These are phyloP conservation scores for Drosophila truncata DNA, from an alignment of 1,140 invertebrate genomes.

Conservation along the genomic window DNA sequence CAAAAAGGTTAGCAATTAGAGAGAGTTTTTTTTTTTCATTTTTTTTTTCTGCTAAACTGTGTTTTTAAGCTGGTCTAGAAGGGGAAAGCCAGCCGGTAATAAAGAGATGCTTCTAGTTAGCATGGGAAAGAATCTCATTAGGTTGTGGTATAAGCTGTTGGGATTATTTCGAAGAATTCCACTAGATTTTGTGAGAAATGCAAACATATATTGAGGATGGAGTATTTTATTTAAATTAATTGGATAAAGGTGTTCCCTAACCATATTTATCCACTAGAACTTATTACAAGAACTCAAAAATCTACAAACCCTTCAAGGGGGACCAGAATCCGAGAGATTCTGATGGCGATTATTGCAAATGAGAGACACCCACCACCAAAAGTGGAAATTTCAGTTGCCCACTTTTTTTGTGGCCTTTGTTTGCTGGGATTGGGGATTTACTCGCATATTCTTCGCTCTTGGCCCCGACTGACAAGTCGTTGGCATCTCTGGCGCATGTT, in stretches of 20 bases:
- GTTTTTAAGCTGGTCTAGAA: slow-evolving; percentile 13
- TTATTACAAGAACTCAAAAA: background rate
- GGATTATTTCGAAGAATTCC: slow-evolving; percentile 10
- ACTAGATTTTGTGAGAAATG: background rate
- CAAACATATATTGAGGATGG: background rate
- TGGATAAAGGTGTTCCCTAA: no score
- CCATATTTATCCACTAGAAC: background rate
- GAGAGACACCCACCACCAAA: slow-evolving; percentile 59
- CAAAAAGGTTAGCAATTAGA: slow-evolving; percentile 48
- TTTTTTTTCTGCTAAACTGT: slow-evolving; percentile 5
- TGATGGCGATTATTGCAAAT: slow-evolving; percentile 1
- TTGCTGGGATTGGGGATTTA: slow-evolving; percentile 44
- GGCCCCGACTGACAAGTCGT: slow-evolving; percentile 52
- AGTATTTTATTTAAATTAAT: no score
- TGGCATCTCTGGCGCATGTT: slow-evolving; percentile 79
- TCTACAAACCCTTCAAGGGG: background rate
- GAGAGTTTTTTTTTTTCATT: slow-evolving; percentile 16
- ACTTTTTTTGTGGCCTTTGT: slow-evolving; percentile 27
- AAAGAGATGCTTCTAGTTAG: slow-evolving; percentile 1
- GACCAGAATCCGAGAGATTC: slow-evolving; percentile 16
- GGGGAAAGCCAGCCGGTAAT: slow-evolving; percentile 12
- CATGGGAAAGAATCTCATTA: slow-evolving; percentile 37
- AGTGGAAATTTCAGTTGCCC: slow-evolving; percentile 4
- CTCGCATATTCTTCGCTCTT: slow-evolving; percentile 31
- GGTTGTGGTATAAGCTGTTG: background rate